Evolutionary conservation across 1,140 invertebrate genomes (phyloP).

Genomic region (Philopotamus ludificatus): DNA sequence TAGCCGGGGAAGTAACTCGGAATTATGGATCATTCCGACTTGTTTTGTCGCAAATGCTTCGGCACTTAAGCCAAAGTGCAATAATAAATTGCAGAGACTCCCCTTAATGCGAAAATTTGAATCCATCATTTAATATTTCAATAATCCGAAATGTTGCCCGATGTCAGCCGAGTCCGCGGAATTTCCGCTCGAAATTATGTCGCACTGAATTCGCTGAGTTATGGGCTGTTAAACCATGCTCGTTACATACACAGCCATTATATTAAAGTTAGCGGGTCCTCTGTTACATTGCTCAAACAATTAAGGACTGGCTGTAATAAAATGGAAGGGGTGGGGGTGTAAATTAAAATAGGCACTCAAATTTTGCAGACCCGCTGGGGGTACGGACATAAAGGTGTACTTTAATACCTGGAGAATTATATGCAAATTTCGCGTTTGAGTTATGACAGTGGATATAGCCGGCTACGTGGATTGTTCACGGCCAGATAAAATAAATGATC

Average conservation of each 20-base stretch:
- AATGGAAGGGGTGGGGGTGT: constrained; percentile 27
- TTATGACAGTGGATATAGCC: too few relatives aligned
- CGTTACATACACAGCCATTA: constrained; percentile 2
- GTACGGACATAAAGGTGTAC: not conserved
- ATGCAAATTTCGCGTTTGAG: too few relatives aligned
- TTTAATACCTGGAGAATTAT: constrained; percentile 4
- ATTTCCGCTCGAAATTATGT: too few relatives aligned
- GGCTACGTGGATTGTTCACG: too few relatives aligned
- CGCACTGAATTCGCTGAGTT: not conserved
- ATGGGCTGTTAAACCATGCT: constrained; percentile 5
- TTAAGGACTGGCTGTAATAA: constrained; percentile 23
- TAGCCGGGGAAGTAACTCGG: constrained; percentile 20
- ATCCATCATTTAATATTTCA: not conserved
- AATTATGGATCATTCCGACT: constrained; percentile 42
- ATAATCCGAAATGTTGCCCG: not conserved
- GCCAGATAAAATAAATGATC: too few relatives aligned
- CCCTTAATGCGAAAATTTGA: not conserved
- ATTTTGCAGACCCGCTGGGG: not conserved
- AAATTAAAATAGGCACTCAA: constrained; percentile 18
- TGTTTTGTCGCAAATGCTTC: constrained; percentile 42
- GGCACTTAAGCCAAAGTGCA: constrained; percentile 40
- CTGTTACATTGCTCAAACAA: constrained; percentile 15
- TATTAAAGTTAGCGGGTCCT: constrained; percentile 4
- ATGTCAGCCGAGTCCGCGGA: too few relatives aligned
- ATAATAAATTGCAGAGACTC: constrained; percentile 37